Evolutionary conservation across 2,113 vertebrate species (phyloP).

Genomic region (Anhinga rufa): DNA sequence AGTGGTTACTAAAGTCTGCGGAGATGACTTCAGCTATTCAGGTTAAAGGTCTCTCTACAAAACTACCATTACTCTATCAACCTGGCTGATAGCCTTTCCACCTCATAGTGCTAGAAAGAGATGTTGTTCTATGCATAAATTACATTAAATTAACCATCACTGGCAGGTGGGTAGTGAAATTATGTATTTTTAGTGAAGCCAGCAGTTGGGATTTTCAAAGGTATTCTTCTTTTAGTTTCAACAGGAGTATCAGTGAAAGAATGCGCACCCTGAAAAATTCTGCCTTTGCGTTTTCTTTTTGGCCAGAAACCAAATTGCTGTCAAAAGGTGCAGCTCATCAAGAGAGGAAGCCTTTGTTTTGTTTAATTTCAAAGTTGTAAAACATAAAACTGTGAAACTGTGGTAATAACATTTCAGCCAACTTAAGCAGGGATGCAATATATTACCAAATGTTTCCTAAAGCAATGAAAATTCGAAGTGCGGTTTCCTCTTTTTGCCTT

Average conservation of each 20-base stretch:
- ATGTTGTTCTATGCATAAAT: constrained; percentile 13
- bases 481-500: background rate
- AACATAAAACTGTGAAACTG: background rate
- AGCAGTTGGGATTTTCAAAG: constrained; percentile 15
- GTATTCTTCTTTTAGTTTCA: background rate
- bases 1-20: background rate
- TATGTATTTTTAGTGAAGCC: background rate
- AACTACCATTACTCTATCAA: background rate
- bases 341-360: background rate
- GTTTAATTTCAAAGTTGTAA: constrained; percentile 26
- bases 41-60: background rate
- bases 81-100: background rate
- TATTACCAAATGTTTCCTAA: constrained; percentile 16
- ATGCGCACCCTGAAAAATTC: background rate
- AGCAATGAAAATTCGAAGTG: background rate
- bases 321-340: constrained; percentile 16
- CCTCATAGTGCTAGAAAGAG: background rate
- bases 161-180: background rate
- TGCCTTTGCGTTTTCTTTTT: background rate
- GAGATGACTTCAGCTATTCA: background rate
- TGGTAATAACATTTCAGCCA: constrained; percentile 9
- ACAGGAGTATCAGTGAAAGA: background rate
- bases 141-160: constrained; percentile 6
- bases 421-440: background rate
- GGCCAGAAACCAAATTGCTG: background rate